These are phyloP conservation scores for Bradynema listronoti DNA, from an alignment of 1,140 invertebrate species.

Conservation along the genomic window DNA sequence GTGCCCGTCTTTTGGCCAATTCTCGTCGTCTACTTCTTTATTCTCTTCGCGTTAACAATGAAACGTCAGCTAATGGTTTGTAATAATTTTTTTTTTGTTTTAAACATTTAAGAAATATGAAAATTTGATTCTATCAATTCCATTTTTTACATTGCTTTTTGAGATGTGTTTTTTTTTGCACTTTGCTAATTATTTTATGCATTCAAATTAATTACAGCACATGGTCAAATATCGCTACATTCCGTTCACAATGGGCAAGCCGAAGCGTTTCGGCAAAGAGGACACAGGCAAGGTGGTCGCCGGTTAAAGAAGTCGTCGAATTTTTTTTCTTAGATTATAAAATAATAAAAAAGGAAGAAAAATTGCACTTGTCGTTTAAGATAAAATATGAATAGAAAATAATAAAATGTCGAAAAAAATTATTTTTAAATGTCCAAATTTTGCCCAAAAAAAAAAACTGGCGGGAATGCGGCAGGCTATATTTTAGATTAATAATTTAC, in stretches of 20 bases:
- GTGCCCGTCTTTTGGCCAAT: constrained; percentile 99
- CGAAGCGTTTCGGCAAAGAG: constrained; percentile 60
- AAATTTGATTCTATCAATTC: too few relatives aligned
- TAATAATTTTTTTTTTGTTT: constrained; percentile 18
- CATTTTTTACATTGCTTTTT: too few relatives aligned
- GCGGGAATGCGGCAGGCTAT: too few relatives aligned
- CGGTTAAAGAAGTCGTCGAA: constrained; percentile 28
- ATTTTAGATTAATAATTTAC: too few relatives aligned
- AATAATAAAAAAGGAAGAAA: too few relatives aligned
- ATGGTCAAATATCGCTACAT: constrained; percentile 99
- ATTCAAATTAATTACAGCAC: constrained; percentile 91
- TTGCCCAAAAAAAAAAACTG: too few relatives aligned
- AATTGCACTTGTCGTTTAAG: too few relatives aligned
- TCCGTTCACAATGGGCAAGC: constrained; percentile 95
- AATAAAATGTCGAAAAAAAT: too few relatives aligned
- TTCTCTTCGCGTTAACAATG: constrained; percentile 96
- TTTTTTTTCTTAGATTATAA: not conserved
- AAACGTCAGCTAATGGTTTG: constrained; percentile 94
- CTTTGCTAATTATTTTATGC: constrained; percentile 99
- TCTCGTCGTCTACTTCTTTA: constrained; percentile 97
- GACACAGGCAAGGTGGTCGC: constrained; percentile 56
- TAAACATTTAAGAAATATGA: not conserved
- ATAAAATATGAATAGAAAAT: too few relatives aligned
- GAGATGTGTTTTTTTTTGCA: constrained; percentile 64
- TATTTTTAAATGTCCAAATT: too few relatives aligned